Percentiles rank a stretch among this genome's conserved stretches.
Evolutionary conservation across 2,113 vertebrate genomes (phyloP).

Genomic region (Leptocoma aspasia): DNA sequence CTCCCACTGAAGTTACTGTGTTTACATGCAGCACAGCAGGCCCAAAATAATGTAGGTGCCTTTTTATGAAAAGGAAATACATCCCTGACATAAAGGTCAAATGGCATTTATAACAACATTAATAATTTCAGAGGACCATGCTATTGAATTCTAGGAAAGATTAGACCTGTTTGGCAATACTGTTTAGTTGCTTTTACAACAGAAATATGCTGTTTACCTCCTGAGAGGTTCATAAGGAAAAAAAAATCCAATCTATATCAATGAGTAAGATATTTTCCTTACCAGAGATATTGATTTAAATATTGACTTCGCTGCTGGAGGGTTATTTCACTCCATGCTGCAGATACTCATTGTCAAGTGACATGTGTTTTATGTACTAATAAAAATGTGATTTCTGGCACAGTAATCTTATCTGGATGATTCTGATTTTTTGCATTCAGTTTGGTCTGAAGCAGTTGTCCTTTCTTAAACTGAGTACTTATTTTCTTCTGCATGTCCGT

Average conservation of each 20-base stretch:
- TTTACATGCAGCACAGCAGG: neutral
- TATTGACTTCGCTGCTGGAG: slow-evolving; percentile 58
- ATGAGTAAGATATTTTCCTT: slow-evolving; percentile 69
- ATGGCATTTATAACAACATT: slow-evolving; percentile 41
- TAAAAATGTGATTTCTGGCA: slow-evolving; percentile 48
- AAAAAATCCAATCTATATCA: slow-evolving; percentile 59
- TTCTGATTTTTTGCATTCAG: neutral
- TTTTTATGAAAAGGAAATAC: neutral
- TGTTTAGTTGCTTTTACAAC: slow-evolving; percentile 23
- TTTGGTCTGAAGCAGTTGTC: neutral
- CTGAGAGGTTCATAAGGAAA: slow-evolving; percentile 63
- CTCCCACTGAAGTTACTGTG: neutral
- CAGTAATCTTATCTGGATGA: neutral
- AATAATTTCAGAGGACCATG: slow-evolving; percentile 31
- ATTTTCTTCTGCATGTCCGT: neutral
- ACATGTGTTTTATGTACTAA: slow-evolving; percentile 50
- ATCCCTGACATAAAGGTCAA: neutral
- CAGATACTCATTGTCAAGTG: slow-evolving; percentile 46
- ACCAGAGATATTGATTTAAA: slow-evolving; percentile 68
- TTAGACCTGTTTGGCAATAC: slow-evolving; percentile 22
- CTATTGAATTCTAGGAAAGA: slow-evolving; percentile 41
- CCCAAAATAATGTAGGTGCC: neutral
- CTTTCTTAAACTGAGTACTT: neutral
- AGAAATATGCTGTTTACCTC: slow-evolving; percentile 49
- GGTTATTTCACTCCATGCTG: slow-evolving; percentile 37